Percentiles rank a stretch among this genome's conserved stretches.
Conservation (phyloP, 1,140 invertebrate species). For the Pantala flavescens region DNA sequence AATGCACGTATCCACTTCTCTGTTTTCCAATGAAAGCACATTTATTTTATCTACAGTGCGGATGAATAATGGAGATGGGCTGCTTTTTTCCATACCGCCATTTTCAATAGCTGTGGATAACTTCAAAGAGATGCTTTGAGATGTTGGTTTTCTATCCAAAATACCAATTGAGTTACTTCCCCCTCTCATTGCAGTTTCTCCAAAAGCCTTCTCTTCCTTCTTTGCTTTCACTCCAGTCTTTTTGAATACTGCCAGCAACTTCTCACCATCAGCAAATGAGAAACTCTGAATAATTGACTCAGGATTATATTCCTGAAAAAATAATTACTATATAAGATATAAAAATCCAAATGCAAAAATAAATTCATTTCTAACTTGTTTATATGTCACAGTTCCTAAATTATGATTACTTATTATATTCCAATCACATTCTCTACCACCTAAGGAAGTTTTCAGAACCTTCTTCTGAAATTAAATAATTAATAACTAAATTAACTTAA, state of each 20-base stretch:
- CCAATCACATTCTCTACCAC: no score
- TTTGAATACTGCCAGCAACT: conserved; percentile 16
- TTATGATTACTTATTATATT: no score
- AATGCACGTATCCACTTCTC: conserved; percentile 52
- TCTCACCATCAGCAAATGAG: conserved; percentile 10
- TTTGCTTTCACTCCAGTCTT: background rate
- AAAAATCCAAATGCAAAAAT: no score
- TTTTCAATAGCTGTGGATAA: background rate
- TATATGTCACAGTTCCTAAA: no score
- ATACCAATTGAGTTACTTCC: background rate
- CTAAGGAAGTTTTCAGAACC: no score
- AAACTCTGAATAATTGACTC: conserved; percentile 19
- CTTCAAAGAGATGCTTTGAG: no score
- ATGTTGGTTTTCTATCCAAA: no score
- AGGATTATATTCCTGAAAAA: conserved; percentile 17
- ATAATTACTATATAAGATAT: background rate
- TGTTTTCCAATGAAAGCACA: conserved; percentile 21
- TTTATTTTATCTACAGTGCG: no score
- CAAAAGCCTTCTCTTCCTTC: background rate
- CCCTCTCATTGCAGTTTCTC: background rate
- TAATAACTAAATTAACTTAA: no score
- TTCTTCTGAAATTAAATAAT: no score
- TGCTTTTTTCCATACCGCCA: background rate
- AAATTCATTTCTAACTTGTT: no score
- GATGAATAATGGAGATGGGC: background rate